phyloP scores from a whole-genome alignment of 1,140 invertebrate species.

The Cydia pomonella region DNA sequence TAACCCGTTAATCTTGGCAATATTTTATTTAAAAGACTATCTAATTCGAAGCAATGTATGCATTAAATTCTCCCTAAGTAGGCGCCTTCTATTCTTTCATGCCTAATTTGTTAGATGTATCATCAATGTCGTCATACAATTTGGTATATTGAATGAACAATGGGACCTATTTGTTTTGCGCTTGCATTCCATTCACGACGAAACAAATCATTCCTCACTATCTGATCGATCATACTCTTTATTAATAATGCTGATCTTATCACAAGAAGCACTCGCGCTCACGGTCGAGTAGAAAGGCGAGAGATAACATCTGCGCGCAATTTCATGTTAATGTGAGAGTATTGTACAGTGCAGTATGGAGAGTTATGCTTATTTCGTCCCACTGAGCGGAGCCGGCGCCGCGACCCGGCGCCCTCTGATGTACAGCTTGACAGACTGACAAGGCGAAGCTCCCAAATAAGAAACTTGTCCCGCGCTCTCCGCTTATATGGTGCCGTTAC shows the following conservation, averaged over 20 bases:
- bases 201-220: constrained; percentile 25
- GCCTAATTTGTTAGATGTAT: not conserved
- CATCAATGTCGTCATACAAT: not conserved
- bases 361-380: constrained; percentile 40
- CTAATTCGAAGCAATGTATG: not conserved
- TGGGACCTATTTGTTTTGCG: constrained; percentile 15
- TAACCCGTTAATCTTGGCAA: constrained; percentile 5
- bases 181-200: constrained; percentile 16
- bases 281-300: constrained; percentile 29
- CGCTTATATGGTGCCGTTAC: constrained; percentile 53
- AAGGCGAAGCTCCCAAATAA: constrained; percentile 41
- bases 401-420: constrained; percentile 40
- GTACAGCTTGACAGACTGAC: constrained; percentile 42
- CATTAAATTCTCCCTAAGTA: not conserved
- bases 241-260: constrained; percentile 27
- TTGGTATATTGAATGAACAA: not conserved
- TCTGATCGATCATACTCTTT: constrained; percentile 21
- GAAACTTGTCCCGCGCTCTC: constrained; percentile 47
- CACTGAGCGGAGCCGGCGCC: constrained; percentile 5
- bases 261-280: constrained; percentile 22
- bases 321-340: constrained; percentile 37
- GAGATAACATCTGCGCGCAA: constrained; percentile 21
- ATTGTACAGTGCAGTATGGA: constrained; percentile 20
- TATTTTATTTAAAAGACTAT: not conserved
- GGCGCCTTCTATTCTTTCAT: not conserved